Evolutionary conservation across 1,140 invertebrate genomes (phyloP).

Genomic region (Tyrophagus putrescentiae): DNA sequence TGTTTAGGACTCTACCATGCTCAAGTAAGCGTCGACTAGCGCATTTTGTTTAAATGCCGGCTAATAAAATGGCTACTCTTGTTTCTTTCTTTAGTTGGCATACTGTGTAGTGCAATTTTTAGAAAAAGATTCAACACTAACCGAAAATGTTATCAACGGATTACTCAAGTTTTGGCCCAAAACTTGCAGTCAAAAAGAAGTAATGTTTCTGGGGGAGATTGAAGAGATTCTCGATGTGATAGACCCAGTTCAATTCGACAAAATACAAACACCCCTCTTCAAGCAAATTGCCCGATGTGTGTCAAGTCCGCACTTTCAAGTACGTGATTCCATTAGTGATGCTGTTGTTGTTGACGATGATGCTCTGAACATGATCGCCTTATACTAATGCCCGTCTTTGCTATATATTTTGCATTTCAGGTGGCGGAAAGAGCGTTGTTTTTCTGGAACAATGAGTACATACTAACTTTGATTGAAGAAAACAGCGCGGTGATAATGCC

Average conservation of each 20-base stretch:
- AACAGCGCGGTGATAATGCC: slow-evolving; percentile 60
- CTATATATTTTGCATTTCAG: slow-evolving; percentile 37
- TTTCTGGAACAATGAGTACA: slow-evolving; percentile 99
- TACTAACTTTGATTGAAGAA: slow-evolving; percentile 89
- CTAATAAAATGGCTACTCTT: neutral
- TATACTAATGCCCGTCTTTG: slow-evolving; percentile 12
- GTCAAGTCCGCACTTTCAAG: slow-evolving; percentile 79
- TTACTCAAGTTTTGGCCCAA: slow-evolving; percentile 98
- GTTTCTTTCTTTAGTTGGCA: slow-evolving; percentile 52
- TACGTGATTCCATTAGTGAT: slow-evolving; percentile 28
- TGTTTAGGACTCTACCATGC: slow-evolving; percentile 76
- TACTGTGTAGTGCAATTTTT: slow-evolving; percentile 99
- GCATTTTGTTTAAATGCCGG: neutral
- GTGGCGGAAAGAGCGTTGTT: slow-evolving; percentile 91
- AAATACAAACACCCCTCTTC: slow-evolving; percentile 92
- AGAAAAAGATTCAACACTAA: slow-evolving; percentile 92
- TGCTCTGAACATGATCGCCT: slow-evolving; percentile 17
- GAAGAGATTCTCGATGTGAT: slow-evolving; percentile 97
- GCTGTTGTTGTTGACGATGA: slow-evolving; percentile 12
- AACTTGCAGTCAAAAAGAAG: slow-evolving; percentile 95
- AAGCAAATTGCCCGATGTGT: slow-evolving; percentile 94
- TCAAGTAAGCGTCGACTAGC: slow-evolving; percentile 32
- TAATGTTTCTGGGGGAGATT: slow-evolving; percentile 95
- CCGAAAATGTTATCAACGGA: slow-evolving; percentile 77
- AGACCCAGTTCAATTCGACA: slow-evolving; percentile 92